These are phyloP conservation scores for Nestor notabilis DNA, from an alignment of 2,113 vertebrate genomes.

Conservation along the genomic window DNA sequence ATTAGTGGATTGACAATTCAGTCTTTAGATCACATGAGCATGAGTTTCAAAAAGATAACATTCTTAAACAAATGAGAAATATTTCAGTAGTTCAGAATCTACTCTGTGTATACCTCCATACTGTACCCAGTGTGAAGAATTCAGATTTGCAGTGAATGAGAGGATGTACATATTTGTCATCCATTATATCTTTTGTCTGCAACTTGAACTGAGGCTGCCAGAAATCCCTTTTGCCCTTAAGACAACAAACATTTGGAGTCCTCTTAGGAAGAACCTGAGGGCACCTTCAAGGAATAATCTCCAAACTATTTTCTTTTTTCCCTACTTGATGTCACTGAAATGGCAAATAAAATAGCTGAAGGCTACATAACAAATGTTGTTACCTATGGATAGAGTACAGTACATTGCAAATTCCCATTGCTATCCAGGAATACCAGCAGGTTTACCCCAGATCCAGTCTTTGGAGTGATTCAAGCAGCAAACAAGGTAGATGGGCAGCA, in stretches of 20 bases:
- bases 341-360: constrained; percentile 1
- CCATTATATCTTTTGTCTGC: not conserved
- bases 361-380: not conserved
- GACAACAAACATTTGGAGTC: not conserved
- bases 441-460: not conserved
- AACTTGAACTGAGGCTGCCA: not conserved
- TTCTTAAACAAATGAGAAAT: not conserved
- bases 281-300: not conserved
- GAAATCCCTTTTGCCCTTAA: not conserved
- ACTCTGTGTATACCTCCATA: not conserved
- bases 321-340: constrained; percentile 7
- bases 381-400: not conserved
- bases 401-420: not conserved
- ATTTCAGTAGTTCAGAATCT: not conserved
- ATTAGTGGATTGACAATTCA: not conserved
- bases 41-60: not conserved
- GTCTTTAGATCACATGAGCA: fast-evolving
- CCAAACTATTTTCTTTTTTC: not conserved
- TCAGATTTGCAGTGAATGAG: not conserved
- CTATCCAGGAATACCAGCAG: not conserved
- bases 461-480: not conserved
- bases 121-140: not conserved
- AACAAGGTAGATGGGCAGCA: not conserved
- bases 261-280: not conserved
- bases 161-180: not conserved